These are phyloP conservation scores for Hydrotaea cyrtoneurina DNA, from an alignment of 2,888 invertebrate species.

Conservation along the genomic window DNA sequence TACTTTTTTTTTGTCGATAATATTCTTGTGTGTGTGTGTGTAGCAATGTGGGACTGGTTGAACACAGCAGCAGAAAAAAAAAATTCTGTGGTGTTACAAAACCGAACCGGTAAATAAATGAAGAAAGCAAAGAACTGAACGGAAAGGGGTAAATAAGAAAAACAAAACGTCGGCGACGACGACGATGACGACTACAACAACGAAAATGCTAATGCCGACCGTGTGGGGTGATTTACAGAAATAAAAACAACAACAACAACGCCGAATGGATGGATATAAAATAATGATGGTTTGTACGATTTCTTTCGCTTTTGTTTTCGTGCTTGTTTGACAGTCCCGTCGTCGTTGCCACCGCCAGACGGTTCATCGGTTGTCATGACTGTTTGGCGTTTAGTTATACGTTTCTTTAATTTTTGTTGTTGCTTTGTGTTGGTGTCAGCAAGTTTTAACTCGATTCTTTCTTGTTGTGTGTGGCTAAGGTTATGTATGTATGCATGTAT, in stretches of 20 bases:
- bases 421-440: slow-evolving; percentile 66
- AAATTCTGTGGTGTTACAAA: slow-evolving; percentile 65
- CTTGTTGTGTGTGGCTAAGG: slow-evolving; percentile 42
- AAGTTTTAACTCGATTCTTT: slow-evolving; percentile 64
- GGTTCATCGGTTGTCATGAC: not conserved
- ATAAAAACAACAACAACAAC: slow-evolving; percentile 39
- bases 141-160: slow-evolving; percentile 32
- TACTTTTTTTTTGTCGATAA: slow-evolving; percentile 42
- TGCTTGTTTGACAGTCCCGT: slow-evolving; percentile 41
- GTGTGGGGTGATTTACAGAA: slow-evolving; percentile 61
- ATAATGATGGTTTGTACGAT: slow-evolving; percentile 56
- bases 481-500: slow-evolving; percentile 53
- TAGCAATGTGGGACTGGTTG: slow-evolving; percentile 49
- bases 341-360: not conserved
- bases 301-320: slow-evolving; percentile 44
- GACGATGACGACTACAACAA: not conserved
- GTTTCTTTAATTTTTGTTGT: slow-evolving; percentile 40
- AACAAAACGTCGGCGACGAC: slow-evolving; percentile 25
- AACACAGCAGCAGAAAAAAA: slow-evolving; percentile 28
- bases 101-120: slow-evolving; percentile 65
- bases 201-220: slow-evolving; percentile 58
- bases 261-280: slow-evolving; percentile 49
- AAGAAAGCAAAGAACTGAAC: slow-evolving; percentile 25
- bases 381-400: slow-evolving; percentile 14
- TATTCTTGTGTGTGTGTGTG: slow-evolving; percentile 17